Evolutionary conservation across 1,140 invertebrate genomes (phyloP), one percentile per base, ranked within the genome.

Genomic region (Akabosia matsudoensis): DNA sequence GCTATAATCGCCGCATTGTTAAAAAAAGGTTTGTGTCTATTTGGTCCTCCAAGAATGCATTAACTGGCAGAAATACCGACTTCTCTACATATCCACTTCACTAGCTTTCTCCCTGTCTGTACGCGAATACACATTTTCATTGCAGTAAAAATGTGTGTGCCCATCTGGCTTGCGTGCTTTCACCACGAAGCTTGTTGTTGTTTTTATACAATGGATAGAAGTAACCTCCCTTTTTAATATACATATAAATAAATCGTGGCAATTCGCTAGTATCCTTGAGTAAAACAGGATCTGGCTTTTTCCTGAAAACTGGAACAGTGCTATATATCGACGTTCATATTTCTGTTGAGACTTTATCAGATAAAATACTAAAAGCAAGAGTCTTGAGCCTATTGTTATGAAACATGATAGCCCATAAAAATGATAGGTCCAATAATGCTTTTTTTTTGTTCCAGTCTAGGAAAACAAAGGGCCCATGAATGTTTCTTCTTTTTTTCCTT

Each of bases 211-310:
- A n/a, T 56, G 54, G 7, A 45, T 45, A 45, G 7, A 7, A 10
- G 37, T 56, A 56, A 56, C 54, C 54, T 56, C 54, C 54, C 22
- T 56, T 56, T 56, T 56, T 45, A 45, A 56, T 56, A 56, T 56
- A 56, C 54, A 13, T 56, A 56, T 56, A 56, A 56, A 56, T 56
- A 67, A 67, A 67, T 67, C 61, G 61, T 28, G 30, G 61, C 61
- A 67, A 67, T 67, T 67, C 31, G 7, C 30, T 67, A 2, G 24
- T 67, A 67, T 67, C 61, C 61, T 67, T 67, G 61, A 67, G 61
- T 30, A 30, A 67, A 67, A n/a, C 24, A 61, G 4, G 24, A 61
- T n/a, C 13, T 3, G 54, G 24, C n/a, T n/a, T n/a, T n/a, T n/a
- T n/a, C n/a, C n/a, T n/a, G n/a, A n/a, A n/a, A n/a, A n/a, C n/a